Conservation (phyloP, 2,888 invertebrate genomes). For the Caenorhabditis zanzibari region DNA sequence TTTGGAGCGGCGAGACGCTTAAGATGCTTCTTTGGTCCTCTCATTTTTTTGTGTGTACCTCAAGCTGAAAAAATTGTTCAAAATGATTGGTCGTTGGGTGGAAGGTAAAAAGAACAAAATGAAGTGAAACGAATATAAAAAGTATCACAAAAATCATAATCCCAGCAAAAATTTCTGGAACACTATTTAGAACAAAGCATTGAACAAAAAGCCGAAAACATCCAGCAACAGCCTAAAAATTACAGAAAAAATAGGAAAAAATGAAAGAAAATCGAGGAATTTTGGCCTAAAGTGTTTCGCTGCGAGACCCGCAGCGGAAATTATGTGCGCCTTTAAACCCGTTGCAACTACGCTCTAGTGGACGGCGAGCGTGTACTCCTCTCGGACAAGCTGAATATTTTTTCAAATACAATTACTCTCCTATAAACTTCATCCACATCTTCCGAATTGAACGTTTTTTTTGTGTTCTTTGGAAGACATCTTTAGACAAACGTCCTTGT, state of each 20-base stretch:
- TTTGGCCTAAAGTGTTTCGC: slow-evolving; percentile 42
- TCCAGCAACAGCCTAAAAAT: slow-evolving; percentile 19
- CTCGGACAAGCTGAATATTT: slow-evolving; percentile 18
- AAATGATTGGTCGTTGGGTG: too few relatives aligned
- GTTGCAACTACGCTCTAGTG: slow-evolving; percentile 45
- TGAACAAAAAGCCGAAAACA: background rate
- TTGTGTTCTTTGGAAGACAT: too few relatives aligned
- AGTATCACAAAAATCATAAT: background rate
- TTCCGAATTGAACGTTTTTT: too few relatives aligned
- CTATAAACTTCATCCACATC: too few relatives aligned
- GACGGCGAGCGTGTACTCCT: slow-evolving; percentile 27
- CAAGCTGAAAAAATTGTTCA: slow-evolving; percentile 68
- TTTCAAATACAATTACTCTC: too few relatives aligned
- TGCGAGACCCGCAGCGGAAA: slow-evolving; percentile 34
- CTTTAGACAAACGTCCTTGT: too few relatives aligned
- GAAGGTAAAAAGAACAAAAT: slow-evolving; percentile 16
- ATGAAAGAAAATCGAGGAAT: background rate
- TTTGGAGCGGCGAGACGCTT: slow-evolving; percentile 99
- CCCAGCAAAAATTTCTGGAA: too few relatives aligned
- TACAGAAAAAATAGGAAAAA: slow-evolving; percentile 31
- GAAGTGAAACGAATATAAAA: background rate
- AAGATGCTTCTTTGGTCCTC: slow-evolving; percentile 99
- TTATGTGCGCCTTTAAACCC: slow-evolving; percentile 58
- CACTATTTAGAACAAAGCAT: too few relatives aligned
- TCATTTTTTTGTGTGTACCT: slow-evolving; percentile 85